Evolutionary conservation across 2,888 invertebrate genomes (phyloP), one percentile per base, ranked within the genome.

Genomic region (Caradrina clavipalpis): DNA sequence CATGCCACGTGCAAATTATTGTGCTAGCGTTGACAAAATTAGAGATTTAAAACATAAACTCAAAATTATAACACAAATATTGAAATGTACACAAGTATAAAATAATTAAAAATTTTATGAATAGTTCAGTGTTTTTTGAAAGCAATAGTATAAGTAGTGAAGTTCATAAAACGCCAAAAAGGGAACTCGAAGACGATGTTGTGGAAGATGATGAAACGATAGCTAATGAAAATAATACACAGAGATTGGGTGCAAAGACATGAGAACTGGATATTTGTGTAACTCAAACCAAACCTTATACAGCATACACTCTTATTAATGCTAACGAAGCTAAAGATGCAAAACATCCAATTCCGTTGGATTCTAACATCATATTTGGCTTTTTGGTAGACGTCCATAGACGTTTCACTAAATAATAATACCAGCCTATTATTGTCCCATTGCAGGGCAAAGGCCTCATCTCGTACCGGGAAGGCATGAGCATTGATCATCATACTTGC

Each of bases 301-400:
- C 10, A 69, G 17, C 13, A 45, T 22, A 35, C 8, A 13, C 10
- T 15, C 8, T 61, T 53, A 56, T 21, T 17, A 13, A 73, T 35
- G 42, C 31, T 45, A 65, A 73, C 35, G 21, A 71, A 49, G n/a
- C 15, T 15, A 13, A 39, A 47, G 10, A 53, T 60, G 17, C 35
- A 13, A 42, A 21, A 39, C 7, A 11, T n/a, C 10, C 5, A 4
- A 19, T 45, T 49, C 3, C 13, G 15, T 45, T 15, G 15, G 15
- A 35, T 45, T 21, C 1, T 45, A 19, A 1, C 15, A 42, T 53
- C 42, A 35, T 31, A 22, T 47, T 54, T 11, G 22, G 21, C 54
- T 42, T 73, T 51, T 49, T 13, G 11, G 39, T 39, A 39, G 1
- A 60, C 31, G 8, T 56, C 45, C 5, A 42, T 31, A 54, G 47